Evolutionary conservation across 2,888 invertebrate genomes (phyloP).

Genomic region (Orchesella flavescens): DNA sequence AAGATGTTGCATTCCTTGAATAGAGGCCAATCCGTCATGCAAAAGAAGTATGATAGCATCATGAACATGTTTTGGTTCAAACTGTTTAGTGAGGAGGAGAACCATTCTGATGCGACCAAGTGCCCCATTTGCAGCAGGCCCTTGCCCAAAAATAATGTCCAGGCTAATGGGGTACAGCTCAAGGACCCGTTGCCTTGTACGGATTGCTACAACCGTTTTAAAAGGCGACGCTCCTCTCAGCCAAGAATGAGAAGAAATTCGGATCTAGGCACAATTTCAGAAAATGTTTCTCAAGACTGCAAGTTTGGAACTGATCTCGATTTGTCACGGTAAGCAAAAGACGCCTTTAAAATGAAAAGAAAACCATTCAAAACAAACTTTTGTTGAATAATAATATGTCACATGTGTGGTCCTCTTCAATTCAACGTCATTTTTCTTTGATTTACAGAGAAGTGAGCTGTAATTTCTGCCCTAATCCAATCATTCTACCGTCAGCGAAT

Average conservation of each 20-base stretch:
- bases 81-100: conserved; percentile 63
- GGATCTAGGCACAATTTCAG: conserved; percentile 67
- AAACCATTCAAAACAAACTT: background rate
- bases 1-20: conserved; percentile 52
- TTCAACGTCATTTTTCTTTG: background rate
- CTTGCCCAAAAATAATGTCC: conserved; percentile 45
- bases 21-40: conserved; percentile 37
- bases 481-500: conserved; percentile 51
- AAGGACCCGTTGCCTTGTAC: conserved; percentile 66
- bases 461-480: conserved; percentile 63
- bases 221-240: conserved; percentile 57
- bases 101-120: conserved; percentile 48
- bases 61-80: conserved; percentile 61
- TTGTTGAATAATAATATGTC: too few relatives aligned
- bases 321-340: conserved; percentile 55
- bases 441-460: conserved; percentile 65
- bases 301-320: conserved; percentile 67
- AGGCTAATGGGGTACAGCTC: conserved; percentile 46
- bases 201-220: conserved; percentile 65
- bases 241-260: conserved; percentile 61
- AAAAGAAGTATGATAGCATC: conserved; percentile 51
- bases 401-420: conserved; percentile 9
- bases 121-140: conserved; percentile 65
- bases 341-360: background rate
- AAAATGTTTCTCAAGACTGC: conserved; percentile 63